phyloP scores from a whole-genome alignment of 2,888 invertebrate genomes.

The Trimorus sp. region DNA sequence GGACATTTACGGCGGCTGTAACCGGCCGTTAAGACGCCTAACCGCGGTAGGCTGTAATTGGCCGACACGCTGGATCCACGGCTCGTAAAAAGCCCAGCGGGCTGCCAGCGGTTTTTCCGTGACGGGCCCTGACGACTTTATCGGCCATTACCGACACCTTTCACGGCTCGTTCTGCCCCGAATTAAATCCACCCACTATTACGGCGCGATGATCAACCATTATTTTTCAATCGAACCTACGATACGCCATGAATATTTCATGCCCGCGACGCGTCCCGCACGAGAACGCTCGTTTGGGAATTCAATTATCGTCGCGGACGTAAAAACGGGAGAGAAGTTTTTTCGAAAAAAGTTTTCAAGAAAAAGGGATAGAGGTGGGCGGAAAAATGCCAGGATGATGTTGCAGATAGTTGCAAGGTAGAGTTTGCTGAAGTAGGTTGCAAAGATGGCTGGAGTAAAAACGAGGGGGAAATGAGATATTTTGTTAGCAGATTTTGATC shows the following conservation, averaged over 20 bases:
- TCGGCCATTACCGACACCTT: constrained; percentile 64
- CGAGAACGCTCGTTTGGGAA: too few species aligned
- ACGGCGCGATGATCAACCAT: constrained; percentile 44
- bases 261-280: neutral
- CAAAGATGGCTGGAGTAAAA: too few species aligned
- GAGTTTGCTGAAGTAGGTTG: too few species aligned
- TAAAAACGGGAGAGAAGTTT: too few species aligned
- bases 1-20: constrained; percentile 79
- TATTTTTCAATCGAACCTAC: constrained; percentile 38
- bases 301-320: too few species aligned
- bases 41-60: constrained; percentile 79
- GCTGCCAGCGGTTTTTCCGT: constrained; percentile 67
- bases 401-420: too few species aligned
- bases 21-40: constrained; percentile 79
- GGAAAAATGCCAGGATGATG: too few species aligned
- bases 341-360: too few species aligned
- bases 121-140: constrained; percentile 58
- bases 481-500: too few species aligned
- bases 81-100: constrained; percentile 78
- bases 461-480: too few species aligned
- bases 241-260: constrained; percentile 42
- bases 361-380: too few species aligned
- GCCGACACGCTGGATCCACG: constrained; percentile 76
- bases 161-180: constrained; percentile 55
- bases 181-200: constrained; percentile 61